Evolutionary conservation across 2,113 vertebrate genomes (phyloP), one percentile per base, ranked within the genome.

Genomic region (Oxygymnocypris stewartii): DNA sequence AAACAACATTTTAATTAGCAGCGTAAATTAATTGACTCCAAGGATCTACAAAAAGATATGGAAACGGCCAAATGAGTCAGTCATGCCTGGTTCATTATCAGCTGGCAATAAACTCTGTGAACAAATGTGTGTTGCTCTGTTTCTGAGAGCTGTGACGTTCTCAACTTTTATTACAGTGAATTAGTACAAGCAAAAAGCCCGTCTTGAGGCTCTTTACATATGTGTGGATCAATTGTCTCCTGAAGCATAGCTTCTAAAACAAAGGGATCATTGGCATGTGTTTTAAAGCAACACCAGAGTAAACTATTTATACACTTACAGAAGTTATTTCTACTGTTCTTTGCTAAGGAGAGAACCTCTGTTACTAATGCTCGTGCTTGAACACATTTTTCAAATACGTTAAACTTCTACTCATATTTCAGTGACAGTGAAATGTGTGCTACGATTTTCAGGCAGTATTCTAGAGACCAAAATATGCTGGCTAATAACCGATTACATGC

Each of bases 1-100:
- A 65, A 81, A 80, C 65, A 1, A 65, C 40, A 44, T 31, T 59
- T 44, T 67, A 59, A 20, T 7, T 20, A 3, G 79, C n/a, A 28
- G 79, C 14, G 47, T 40, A 20, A 47, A 81, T 67, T 81, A 81
- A 81, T 81, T 81, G 79, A 81, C 79, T 81, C 40, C n/a, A 18
- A 65, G 63, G 35, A 82, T 71, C 80, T 71, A 47, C 63, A 71
- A 35, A 71, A 35, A 82, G 16, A 81, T 44, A 63, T 28, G 40
- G 4, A 71, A 82, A 37, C 23, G 42, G 44, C 16, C 5, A 0
- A 49, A 23, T 0, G 28, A 82, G 63, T 31, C 40, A 28, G 13
- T 82, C 57, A 3, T 1, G 9, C 16, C 42, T 35, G 59, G 20
- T 71, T 82, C 44, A 69, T 69, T 37, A 51, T 82, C 42, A 82